These are phyloP conservation scores for Melanerpes aurifrons DNA, from an alignment of 2,113 vertebrate species.

Conservation along the genomic window DNA sequence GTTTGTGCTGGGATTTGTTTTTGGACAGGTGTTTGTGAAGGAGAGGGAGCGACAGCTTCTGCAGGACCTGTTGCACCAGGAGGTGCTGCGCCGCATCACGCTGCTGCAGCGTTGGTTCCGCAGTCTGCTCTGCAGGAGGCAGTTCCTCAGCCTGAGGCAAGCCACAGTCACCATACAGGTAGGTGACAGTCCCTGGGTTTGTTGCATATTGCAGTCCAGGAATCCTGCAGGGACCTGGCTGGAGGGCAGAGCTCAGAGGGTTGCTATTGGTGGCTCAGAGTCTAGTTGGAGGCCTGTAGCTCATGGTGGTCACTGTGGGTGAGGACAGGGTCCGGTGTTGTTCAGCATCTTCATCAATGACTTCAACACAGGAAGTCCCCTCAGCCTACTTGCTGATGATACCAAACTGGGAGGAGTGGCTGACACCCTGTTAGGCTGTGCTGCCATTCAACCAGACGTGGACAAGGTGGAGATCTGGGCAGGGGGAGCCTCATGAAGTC, in stretches of 20 bases:
- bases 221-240: not conserved
- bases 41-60: constrained; percentile 88
- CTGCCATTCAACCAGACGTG: no score
- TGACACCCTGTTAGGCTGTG: no score
- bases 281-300: not conserved
- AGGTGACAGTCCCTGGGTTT: not conserved
- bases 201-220: not conserved
- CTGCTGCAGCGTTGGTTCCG: constrained; percentile 88
- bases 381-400: not conserved
- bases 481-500: no score
- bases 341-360: not conserved
- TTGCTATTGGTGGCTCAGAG: not conserved
- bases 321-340: not conserved
- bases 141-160: constrained; percentile 85
- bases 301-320: not conserved
- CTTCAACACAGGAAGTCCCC: not conserved
- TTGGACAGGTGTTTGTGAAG: constrained; percentile 89
- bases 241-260: not conserved
- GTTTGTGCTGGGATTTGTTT: not conserved
- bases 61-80: constrained; percentile 88
- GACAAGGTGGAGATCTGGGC: no score
- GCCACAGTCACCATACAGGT: constrained; percentile 89
- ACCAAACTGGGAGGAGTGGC: not conserved
- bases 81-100: constrained; percentile 88
- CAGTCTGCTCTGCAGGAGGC: constrained; percentile 84